Evolutionary conservation across 2,113 vertebrate species (phyloP), one percentile per base, ranked within the genome.

Genomic region (Promerops cafer): DNA sequence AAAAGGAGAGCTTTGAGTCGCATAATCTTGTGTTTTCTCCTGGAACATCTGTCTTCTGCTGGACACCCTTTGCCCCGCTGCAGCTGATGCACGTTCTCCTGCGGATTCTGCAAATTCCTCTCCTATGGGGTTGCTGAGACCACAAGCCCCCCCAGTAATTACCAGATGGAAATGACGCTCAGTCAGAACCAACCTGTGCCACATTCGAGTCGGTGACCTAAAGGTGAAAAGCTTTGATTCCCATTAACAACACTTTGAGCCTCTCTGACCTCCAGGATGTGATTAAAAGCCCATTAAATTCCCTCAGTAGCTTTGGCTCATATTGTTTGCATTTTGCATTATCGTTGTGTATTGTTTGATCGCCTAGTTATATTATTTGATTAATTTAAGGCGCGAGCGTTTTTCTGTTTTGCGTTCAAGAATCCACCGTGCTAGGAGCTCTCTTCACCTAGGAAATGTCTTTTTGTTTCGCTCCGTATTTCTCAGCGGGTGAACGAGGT

Each of bases 141-240:
- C 68, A 70, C 35, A 35, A 63, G 2, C 6, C 12, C 26, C 33
- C 23, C 60, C 60, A 79, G 50, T 75, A 89, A 88, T 66, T 78
- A 66, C 53, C 83, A 70, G 88, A 30, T 78, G 78, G 81, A 66
- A 72, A 60, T 33, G 64, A 64, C 0, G 0, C 33, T 92, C 21
- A 9, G 54, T 50, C 66, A 87, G 40, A 86, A 87, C 87, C 78
- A 94, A 64, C 89, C 81, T 77, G 54, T 57, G 69, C 82, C 56
- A 68, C 28, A 6, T 91, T 76, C 4, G 1, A 27, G 23, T 10
- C 27, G 70, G 27, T 79, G 92, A 96, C 96, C 90, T 89, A 23
- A 89, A 94, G 72, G 93, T 93, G 90, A 83, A 89, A 89, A 92
- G 35, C 63, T 89, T 93, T 91, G 77, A 54, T 93, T 87, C 63